A percentile compares a stretch with the other conserved stretches of the same genome.
phyloP scores from a whole-genome alignment of 2,888 invertebrate genomes.

The Frankliniella intonsa region DNA sequence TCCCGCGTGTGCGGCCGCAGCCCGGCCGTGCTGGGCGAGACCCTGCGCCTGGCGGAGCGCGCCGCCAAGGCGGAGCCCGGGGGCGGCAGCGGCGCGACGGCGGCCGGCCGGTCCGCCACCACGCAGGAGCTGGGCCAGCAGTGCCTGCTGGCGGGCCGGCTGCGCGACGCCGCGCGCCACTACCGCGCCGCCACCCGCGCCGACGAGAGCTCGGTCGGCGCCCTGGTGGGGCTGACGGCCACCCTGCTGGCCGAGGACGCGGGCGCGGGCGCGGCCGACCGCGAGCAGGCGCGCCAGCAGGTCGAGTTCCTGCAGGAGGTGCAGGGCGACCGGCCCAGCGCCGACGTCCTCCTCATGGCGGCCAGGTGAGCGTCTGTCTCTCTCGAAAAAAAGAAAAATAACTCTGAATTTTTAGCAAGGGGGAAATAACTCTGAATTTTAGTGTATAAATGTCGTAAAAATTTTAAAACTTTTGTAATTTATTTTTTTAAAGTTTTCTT shows the following conservation, averaged over 20 bases:
- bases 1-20: slow-evolving; percentile 41
- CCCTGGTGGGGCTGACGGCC: slow-evolving; percentile 73
- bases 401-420: too few species aligned
- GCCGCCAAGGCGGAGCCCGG: slow-evolving; percentile 50
- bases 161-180: slow-evolving; percentile 72
- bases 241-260: slow-evolving; percentile 76
- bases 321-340: slow-evolving; percentile 62
- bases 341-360: slow-evolving; percentile 64
- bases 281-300: slow-evolving; percentile 64
- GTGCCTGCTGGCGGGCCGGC: slow-evolving; percentile 65
- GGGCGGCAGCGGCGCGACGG: slow-evolving; percentile 57
- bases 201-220: slow-evolving; percentile 75
- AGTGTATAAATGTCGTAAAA: too few species aligned
- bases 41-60: slow-evolving; percentile 72
- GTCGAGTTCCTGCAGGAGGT: slow-evolving; percentile 79
- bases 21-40: slow-evolving; percentile 61
- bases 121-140: slow-evolving; percentile 76
- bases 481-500: too few species aligned
- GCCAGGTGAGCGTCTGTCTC: slow-evolving; percentile 50
- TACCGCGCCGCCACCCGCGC: slow-evolving; percentile 77
- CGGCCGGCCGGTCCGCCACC: slow-evolving; percentile 47
- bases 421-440: too few species aligned
- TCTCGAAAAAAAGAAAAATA: too few species aligned
- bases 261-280: slow-evolving; percentile 39
- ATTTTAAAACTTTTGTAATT: too few species aligned